Conservation (phyloP, 2,888 invertebrate species). For the Sepioteuthis lessoniana region DNA sequence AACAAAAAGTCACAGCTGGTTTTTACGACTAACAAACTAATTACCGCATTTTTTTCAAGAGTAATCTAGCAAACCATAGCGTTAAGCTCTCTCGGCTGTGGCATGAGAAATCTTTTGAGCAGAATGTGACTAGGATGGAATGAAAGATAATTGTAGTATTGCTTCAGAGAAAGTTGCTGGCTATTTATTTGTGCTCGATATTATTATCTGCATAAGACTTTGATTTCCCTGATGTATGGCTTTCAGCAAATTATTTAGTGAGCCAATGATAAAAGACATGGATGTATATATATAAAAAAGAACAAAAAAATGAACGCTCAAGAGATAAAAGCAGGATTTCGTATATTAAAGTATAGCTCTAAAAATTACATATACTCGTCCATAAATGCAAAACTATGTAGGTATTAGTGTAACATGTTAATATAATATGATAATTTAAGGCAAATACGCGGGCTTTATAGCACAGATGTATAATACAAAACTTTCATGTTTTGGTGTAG, state of each 20-base stretch:
- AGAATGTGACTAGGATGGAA: background rate
- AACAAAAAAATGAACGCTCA: background rate
- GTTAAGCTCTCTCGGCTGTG: background rate
- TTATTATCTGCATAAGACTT: background rate
- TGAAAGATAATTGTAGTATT: background rate
- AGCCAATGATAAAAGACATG: background rate
- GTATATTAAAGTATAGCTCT: background rate
- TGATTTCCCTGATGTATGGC: background rate
- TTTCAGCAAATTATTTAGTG: background rate
- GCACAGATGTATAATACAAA: too few species aligned
- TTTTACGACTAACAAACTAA: background rate
- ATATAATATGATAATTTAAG: too few species aligned
- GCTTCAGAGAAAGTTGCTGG: background rate
- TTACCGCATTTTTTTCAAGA: background rate
- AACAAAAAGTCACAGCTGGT: background rate
- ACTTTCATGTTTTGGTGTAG: too few species aligned
- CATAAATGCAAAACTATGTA: background rate
- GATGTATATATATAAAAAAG: background rate
- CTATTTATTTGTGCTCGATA: slow-evolving; percentile 8
- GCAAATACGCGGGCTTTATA: too few species aligned
- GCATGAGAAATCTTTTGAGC: background rate
- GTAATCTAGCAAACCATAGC: background rate
- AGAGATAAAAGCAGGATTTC: background rate
- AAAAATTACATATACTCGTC: background rate
- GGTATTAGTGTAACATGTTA: background rate